Base-by-base conservation (phyloP, 2,113 vertebrate species). In the Steatornis caripensis region DNA sequence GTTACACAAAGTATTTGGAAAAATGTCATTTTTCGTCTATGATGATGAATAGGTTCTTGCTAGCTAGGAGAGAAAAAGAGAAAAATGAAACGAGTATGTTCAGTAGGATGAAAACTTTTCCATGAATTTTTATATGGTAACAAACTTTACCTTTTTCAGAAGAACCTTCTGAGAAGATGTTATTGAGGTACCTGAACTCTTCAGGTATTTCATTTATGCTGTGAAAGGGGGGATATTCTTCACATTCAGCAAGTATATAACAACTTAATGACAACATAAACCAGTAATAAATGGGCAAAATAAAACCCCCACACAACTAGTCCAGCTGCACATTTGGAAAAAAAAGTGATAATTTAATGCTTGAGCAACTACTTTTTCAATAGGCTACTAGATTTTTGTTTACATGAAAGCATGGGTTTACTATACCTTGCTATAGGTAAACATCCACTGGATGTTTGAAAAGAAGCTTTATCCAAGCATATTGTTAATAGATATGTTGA, bases 1-100 rank as follows among this genome's bases (percentile, higher is more conserved):
- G 78, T 93, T 86, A 93, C 70, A 96, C 11, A 53, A 95, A 85
- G 84, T 87, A 80, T 88, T 95, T 85, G 58, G 81, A 76, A 95
- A 93, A 96, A 79, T 57, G 48, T 87, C 91, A 90, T 85, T 96
- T 45, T 93, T 81, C 85, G 46, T 77, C 74, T 92, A 24, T 65
- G 53, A 79, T 95, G 87, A 96, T 93, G 70, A 95, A 94, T 90
- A 88, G 65, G 37, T 62, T 93, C 84, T 86, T 90, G 29, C 54
- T 79, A 75, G 53, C 29, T 66, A 75, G 15, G 15, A 81, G 11
- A 87, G 49, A 64, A 79, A 79, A 80, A 60, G 36, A 17, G 14
- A 54, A 68, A 77, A 81, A 74, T 11, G 36, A 84, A 92, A 70
- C 54, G 62, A 88, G 68, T 32, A 65, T 48, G 49, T 65, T 77